Conservation (phyloP, 2,113 vertebrate species). For the Crotophaga sulcirostris region DNA sequence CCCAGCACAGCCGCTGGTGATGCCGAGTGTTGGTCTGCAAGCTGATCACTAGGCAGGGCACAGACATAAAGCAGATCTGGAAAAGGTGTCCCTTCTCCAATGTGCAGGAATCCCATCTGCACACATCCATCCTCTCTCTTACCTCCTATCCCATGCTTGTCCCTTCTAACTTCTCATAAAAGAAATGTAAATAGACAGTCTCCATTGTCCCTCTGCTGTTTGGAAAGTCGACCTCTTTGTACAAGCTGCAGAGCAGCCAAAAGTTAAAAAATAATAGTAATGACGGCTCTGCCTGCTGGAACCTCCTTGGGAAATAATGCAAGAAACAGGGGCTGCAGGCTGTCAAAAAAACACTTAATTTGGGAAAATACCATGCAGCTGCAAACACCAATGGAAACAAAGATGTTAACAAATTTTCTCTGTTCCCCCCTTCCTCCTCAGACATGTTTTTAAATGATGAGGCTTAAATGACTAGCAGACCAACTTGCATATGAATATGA, state of each 20-base stretch:
- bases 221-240: background rate
- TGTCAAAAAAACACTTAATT: background rate
- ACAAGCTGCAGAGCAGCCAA: background rate
- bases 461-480: background rate
- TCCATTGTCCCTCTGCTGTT: background rate
- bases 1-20: background rate
- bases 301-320: background rate
- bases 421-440: background rate
- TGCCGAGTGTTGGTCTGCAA: background rate
- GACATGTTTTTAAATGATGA: background rate
- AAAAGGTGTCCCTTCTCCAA: accelerated
- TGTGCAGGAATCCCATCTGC: background rate
- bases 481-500: constrained; percentile 54
- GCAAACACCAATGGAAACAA: background rate
- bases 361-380: background rate
- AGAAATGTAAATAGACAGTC: background rate
- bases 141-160: background rate
- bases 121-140: accelerated
- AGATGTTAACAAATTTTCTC: background rate
- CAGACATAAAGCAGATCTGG: background rate
- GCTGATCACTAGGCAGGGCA: accelerated
- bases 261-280: background rate
- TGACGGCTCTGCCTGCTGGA: background rate
- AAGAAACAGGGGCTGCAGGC: background rate
- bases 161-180: background rate